A percentile compares a stretch with the other conserved stretches of the same genome.
phyloP scores from a whole-genome alignment of 2,797 vertebrate species.

The Mormyrus hasselquistii region DNA sequence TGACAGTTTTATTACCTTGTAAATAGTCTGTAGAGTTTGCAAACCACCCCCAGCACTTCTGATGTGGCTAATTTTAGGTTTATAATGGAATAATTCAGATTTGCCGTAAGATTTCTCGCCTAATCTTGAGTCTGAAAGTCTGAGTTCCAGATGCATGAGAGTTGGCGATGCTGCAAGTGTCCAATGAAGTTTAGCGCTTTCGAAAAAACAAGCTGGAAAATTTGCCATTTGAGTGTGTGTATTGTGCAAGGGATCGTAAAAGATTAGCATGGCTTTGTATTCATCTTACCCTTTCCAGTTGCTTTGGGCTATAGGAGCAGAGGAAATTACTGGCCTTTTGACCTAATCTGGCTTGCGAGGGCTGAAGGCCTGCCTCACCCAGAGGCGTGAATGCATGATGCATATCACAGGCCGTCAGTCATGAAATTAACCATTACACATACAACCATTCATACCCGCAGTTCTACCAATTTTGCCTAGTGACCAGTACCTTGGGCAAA shows the following conservation, averaged over 20 bases:
- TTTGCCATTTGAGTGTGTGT: background rate
- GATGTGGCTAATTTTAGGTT: background rate
- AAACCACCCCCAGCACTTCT: background rate
- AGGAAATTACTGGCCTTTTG: background rate
- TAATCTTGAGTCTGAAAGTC: background rate
- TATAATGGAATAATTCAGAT: background rate
- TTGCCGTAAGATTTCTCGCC: background rate
- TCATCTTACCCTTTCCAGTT: background rate
- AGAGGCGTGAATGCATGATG: background rate
- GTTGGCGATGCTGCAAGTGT: background rate
- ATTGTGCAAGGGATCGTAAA: background rate
- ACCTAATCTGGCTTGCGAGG: background rate
- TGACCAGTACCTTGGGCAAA: constrained; percentile 8
- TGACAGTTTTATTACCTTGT: background rate
- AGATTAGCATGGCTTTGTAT: background rate
- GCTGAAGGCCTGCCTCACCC: background rate
- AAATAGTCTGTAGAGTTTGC: background rate
- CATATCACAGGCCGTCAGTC: background rate
- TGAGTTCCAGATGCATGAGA: background rate
- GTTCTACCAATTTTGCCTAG: background rate
- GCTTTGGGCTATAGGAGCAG: background rate
- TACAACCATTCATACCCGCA: background rate
- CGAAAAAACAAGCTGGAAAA: background rate
- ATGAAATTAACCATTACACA: constrained; percentile 2
- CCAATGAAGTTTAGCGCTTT: background rate